Evolutionary conservation across 2,888 invertebrate genomes (phyloP).

Genomic region (Lacanobia wlatinum): DNA sequence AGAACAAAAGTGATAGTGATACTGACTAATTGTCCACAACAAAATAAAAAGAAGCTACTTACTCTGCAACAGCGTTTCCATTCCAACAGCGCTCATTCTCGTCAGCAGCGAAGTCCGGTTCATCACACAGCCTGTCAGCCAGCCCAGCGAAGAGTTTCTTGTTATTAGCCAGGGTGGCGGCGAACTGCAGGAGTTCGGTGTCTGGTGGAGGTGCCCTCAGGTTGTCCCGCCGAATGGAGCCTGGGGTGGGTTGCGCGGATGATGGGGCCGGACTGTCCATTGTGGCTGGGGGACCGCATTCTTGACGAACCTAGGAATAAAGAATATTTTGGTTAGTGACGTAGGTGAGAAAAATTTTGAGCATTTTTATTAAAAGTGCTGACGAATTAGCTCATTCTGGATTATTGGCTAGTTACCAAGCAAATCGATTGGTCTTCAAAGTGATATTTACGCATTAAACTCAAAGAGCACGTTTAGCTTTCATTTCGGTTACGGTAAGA

Average conservation of each 20-base stretch:
- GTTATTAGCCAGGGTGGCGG: conserved; percentile 92
- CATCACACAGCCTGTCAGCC: conserved; percentile 95
- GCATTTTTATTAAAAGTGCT: neutral
- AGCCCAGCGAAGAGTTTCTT: conserved; percentile 96
- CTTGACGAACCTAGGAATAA: conserved; percentile 81
- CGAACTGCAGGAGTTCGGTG: conserved; percentile 92
- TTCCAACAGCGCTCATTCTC: conserved; percentile 95
- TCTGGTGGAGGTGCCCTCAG: conserved; percentile 92
- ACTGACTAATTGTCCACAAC: too few species aligned
- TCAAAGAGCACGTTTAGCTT: neutral
- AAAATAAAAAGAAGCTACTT: conserved; percentile 81
- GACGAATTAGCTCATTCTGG: neutral
- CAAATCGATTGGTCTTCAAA: neutral
- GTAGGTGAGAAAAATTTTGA: neutral
- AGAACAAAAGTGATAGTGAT: too few species aligned
- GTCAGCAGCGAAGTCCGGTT: conserved; percentile 92
- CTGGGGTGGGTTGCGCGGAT: conserved; percentile 74
- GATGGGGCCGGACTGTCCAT: conserved; percentile 72
- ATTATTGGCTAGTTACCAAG: neutral
- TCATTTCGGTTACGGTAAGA: neutral
- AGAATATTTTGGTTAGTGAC: conserved; percentile 8
- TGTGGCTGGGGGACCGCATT: conserved; percentile 85
- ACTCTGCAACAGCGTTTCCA: conserved; percentile 94
- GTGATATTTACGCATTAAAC: neutral
- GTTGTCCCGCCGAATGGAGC: conserved; percentile 78